A percentile compares a stretch with the other conserved stretches of the same genome.
Conservation (phyloP, 2,113 vertebrate species). For the Shinisaurus crocodilurus region DNA sequence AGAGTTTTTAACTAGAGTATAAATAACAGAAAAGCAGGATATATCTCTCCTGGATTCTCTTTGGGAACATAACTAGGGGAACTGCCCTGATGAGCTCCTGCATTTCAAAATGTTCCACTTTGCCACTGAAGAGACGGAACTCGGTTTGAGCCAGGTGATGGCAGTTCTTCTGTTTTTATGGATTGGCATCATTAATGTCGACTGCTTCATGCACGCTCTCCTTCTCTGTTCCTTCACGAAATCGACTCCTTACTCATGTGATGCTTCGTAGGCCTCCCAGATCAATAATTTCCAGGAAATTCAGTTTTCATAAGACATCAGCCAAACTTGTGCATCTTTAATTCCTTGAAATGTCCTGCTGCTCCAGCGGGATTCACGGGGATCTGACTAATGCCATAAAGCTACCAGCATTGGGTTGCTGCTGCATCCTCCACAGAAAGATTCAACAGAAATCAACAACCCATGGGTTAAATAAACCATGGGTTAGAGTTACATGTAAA, state of each 20-base stretch:
- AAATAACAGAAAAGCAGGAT: neutral
- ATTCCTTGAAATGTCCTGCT: constrained; percentile 3
- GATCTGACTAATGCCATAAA: neutral
- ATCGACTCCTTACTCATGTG: neutral
- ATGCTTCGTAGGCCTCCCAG: constrained; percentile 7
- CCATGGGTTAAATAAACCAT: no score
- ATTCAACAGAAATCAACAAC: no score
- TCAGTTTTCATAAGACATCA: constrained; percentile 36
- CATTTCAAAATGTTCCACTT: neutral
- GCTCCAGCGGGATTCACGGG: neutral
- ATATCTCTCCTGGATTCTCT: neutral
- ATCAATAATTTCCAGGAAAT: constrained; percentile 42
- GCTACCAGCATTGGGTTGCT: neutral
- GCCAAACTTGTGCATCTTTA: constrained; percentile 9
- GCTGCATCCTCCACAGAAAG: neutral
- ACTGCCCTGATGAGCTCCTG: neutral
- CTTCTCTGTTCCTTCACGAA: constrained; percentile 8
- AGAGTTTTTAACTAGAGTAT: neutral
- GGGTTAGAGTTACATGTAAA: no score
- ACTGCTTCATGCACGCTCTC: constrained; percentile 13
- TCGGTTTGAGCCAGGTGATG: neutral
- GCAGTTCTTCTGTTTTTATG: neutral
- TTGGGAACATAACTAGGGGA: neutral
- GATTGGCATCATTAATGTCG: neutral
- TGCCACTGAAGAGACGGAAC: neutral